These are phyloP conservation scores for Nilaparvata lugens DNA, from an alignment of 1,140 invertebrate species.

Conservation along the genomic window DNA sequence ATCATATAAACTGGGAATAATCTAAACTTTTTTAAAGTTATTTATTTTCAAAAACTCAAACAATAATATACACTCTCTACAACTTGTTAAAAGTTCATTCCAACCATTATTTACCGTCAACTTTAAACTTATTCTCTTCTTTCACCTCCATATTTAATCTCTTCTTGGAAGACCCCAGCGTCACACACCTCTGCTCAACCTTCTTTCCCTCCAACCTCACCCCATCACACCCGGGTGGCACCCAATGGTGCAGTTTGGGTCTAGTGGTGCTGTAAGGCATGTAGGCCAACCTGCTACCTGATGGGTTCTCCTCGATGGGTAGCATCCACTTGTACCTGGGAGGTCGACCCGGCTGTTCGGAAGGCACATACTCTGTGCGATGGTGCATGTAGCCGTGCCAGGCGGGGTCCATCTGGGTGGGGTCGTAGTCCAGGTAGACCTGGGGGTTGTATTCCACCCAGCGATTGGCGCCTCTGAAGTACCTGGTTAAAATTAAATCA, in stretches of 20 bases:
- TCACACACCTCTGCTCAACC: too few relatives aligned
- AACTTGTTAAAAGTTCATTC: too few relatives aligned
- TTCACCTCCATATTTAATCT: too few relatives aligned
- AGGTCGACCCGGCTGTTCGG: conserved; percentile 50
- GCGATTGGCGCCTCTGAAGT: conserved; percentile 61
- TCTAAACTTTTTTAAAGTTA: too few relatives aligned
- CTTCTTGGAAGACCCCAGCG: too few relatives aligned
- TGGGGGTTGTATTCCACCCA: conserved; percentile 83
- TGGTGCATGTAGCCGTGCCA: conserved; percentile 84
- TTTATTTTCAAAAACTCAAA: too few relatives aligned
- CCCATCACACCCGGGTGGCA: conserved; percentile 40
- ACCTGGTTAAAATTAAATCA: too few relatives aligned
- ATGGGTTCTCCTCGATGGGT: conserved; percentile 70
- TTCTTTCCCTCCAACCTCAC: too few relatives aligned
- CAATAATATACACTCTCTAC: too few relatives aligned
- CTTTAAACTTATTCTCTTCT: too few relatives aligned
- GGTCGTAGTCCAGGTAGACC: conserved; percentile 81
- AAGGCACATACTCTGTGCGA: conserved; percentile 67
- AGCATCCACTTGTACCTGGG: conserved; percentile 75
- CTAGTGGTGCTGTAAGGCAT: conserved; percentile 82
- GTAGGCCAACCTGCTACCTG: conserved; percentile 68
- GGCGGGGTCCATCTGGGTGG: conserved; percentile 75
- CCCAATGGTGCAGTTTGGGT: conserved; percentile 77
- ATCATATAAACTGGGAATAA: too few relatives aligned
- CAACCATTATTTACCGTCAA: too few relatives aligned